Percentiles rank a stretch among this genome's conserved stretches.
Conservation (phyloP, 1,140 invertebrate species). For the Telenomus remus region DNA sequence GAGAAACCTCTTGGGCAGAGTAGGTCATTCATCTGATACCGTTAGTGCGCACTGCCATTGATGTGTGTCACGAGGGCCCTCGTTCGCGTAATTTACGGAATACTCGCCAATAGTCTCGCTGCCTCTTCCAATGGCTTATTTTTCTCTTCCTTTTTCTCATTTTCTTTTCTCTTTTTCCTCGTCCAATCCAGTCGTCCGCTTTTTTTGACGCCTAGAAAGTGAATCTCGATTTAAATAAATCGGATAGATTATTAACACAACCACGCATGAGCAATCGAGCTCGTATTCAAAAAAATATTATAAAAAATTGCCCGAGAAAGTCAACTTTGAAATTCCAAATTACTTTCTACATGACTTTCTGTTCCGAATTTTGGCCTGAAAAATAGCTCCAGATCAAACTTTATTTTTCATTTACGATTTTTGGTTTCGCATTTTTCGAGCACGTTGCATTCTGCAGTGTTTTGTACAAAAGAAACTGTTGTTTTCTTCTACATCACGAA, state of each 20-base stretch:
- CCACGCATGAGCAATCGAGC: neutral
- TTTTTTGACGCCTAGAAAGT: constrained; percentile 35
- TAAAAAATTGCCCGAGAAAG: neutral
- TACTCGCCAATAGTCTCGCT: constrained; percentile 40
- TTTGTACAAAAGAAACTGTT: too few species aligned
- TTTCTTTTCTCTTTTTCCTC: constrained; percentile 6
- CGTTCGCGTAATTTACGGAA: constrained; percentile 56
- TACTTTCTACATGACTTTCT: too few species aligned
- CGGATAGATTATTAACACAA: constrained; percentile 6
- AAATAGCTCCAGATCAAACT: too few species aligned
- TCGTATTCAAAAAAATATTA: neutral
- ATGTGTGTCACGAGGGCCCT: constrained; percentile 59
- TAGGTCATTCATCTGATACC: constrained; percentile 58
- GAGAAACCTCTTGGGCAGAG: constrained; percentile 50
- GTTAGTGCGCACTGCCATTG: constrained; percentile 55
- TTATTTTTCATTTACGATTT: too few species aligned
- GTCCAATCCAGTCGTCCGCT: neutral
- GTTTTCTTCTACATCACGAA: too few species aligned
- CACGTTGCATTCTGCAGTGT: too few species aligned
- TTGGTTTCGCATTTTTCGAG: too few species aligned
- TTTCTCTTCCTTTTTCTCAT: constrained; percentile 7
- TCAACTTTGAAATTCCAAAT: neutral
- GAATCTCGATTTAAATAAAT: constrained; percentile 44
- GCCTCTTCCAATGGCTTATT: constrained; percentile 1
- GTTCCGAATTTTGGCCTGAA: too few species aligned